phyloP scores from a whole-genome alignment of 2,797 vertebrate species.

The Luscinia megarhynchos region DNA sequence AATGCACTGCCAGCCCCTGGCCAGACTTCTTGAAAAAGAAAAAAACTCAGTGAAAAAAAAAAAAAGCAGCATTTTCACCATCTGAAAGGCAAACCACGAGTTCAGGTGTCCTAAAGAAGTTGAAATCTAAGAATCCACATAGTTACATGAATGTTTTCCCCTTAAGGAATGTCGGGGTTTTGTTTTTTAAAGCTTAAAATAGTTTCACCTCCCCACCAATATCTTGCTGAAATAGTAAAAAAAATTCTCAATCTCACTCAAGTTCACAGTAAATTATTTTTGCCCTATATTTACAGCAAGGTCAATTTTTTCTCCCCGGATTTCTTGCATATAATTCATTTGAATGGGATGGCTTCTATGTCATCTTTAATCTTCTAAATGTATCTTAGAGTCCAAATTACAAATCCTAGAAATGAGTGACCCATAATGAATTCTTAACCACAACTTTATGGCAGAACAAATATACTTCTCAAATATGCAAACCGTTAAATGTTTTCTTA shows the following conservation, averaged over 20 bases:
- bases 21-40: background rate
- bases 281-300: conserved; percentile 26
- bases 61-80: background rate
- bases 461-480: conserved; percentile 56
- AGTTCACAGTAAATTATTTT: background rate
- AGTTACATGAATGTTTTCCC: background rate
- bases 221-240: background rate
- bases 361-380: conserved; percentile 48
- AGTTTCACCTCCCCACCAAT: background rate
- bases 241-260: background rate
- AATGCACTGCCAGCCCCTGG: background rate
- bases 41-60: background rate
- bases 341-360: conserved; percentile 26
- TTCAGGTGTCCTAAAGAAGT: background rate
- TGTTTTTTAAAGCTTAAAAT: background rate
- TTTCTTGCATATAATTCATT: conserved; percentile 39
- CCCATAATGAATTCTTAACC: conserved; percentile 61
- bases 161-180: background rate
- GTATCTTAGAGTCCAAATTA: conserved; percentile 49
- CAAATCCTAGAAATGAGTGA: conserved; percentile 37
- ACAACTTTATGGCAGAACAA: conserved; percentile 50
- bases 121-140: background rate
- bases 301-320: background rate
- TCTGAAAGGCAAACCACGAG: background rate
- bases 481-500: conserved; percentile 73